phyloP scores from a whole-genome alignment of 2,888 invertebrate genomes.

The Hetaerina titia region DNA sequence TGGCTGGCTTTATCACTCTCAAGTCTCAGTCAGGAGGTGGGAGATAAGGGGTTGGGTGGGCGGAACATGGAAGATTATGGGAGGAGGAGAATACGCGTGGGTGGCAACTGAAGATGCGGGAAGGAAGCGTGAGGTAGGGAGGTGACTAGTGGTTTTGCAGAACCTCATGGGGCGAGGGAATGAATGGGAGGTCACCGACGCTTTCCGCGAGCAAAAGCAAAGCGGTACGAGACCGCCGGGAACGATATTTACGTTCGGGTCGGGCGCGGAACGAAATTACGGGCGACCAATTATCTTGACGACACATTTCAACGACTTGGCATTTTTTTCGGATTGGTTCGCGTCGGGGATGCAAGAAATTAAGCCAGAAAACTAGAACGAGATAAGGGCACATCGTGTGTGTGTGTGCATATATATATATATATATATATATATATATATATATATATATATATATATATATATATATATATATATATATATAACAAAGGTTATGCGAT shows the following conservation, averaged over 20 bases:
- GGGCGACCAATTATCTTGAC: not conserved
- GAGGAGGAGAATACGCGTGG: too few species aligned
- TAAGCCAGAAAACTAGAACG: not conserved
- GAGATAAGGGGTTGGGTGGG: not conserved
- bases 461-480: too few species aligned
- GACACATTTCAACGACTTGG: too few species aligned
- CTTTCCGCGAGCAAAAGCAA: not conserved
- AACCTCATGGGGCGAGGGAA: not conserved
- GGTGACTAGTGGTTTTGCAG: not conserved
- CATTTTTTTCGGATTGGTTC: too few species aligned
- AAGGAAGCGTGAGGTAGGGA: not conserved
- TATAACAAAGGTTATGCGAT: too few species aligned
- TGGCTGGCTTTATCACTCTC: constrained; percentile 10
- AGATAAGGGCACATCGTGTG: too few species aligned
- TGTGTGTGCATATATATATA: too few species aligned
- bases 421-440: too few species aligned
- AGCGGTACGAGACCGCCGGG: not conserved
- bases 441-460: too few species aligned
- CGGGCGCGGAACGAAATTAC: not conserved
- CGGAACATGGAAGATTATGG: not conserved
- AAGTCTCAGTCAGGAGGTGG: not conserved
- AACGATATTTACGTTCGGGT: not conserved
- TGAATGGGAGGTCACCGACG: not conserved
- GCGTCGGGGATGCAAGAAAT: too few species aligned
- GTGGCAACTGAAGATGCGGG: not conserved